Evolutionary conservation across 1,140 invertebrate genomes (phyloP).

Genomic region (Elymnias hypermnestra): DNA sequence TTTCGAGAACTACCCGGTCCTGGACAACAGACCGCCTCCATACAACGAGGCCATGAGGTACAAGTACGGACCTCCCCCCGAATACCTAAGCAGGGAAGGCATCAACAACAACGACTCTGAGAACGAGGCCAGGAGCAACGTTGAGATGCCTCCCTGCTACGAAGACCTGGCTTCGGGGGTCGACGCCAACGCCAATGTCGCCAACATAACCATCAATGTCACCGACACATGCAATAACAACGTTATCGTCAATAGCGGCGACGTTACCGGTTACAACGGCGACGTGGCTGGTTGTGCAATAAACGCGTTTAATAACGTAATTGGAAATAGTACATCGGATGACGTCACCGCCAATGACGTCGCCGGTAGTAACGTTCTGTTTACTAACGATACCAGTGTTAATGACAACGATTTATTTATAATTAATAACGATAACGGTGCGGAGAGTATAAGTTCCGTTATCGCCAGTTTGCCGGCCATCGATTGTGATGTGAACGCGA

Average conservation of each 20-base stretch:
- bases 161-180: constrained; percentile 40
- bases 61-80: constrained; percentile 77
- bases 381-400: constrained; percentile 14
- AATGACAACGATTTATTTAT: constrained; percentile 8
- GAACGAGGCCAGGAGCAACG: constrained; percentile 43
- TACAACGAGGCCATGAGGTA: constrained; percentile 75
- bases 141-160: constrained; percentile 62
- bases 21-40: constrained; percentile 74
- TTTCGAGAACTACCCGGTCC: constrained; percentile 54
- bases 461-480: constrained; percentile 59
- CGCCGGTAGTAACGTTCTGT: not conserved
- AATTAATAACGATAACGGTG: constrained; percentile 9
- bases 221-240: constrained; percentile 6
- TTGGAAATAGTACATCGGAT: not conserved
- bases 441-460: constrained; percentile 40
- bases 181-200: constrained; percentile 25
- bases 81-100: constrained; percentile 74
- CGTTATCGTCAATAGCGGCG: constrained; percentile 2
- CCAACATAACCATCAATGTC: not conserved
- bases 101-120: constrained; percentile 30
- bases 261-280: not conserved
- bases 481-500: constrained; percentile 53
- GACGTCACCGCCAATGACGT: not conserved
- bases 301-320: too few species aligned
- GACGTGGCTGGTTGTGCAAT: not conserved